Evolutionary conservation across 1,140 invertebrate genomes (phyloP).

Genomic region (Anastatus disparis): DNA sequence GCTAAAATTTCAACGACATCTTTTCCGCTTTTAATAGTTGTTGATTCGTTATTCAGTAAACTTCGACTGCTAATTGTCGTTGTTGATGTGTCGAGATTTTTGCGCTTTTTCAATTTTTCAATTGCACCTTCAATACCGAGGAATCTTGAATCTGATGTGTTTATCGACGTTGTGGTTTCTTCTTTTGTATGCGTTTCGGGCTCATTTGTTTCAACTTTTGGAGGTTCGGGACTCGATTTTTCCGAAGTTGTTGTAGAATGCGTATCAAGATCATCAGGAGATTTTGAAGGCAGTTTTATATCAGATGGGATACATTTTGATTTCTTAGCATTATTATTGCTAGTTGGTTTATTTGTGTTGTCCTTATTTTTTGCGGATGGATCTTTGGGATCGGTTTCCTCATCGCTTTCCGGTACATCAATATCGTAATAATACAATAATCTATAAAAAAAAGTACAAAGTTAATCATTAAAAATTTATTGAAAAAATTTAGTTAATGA

Average conservation of each 20-base stretch:
- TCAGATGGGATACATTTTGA: constrained; percentile 2
- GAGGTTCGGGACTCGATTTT: constrained; percentile 34
- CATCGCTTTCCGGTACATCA: constrained; percentile 73
- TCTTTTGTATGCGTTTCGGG: not conserved
- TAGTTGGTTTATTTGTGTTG: not conserved
- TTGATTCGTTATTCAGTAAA: constrained; percentile 7
- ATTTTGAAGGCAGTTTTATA: not conserved
- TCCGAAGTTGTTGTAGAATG: constrained; percentile 19
- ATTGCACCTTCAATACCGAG: constrained; percentile 58
- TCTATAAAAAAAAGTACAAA: constrained; percentile 67
- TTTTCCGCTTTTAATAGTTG: constrained; percentile 35
- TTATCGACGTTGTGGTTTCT: not conserved
- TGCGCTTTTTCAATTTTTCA: constrained; percentile 64
- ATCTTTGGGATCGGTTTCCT: constrained; percentile 52
- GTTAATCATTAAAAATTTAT: no score
- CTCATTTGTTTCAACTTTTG: constrained; percentile 1
- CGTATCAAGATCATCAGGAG: constrained; percentile 4
- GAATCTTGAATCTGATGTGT: not conserved
- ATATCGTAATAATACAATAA: constrained; percentile 78
- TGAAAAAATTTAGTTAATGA: no score
- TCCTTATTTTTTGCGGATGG: constrained; percentile 20
- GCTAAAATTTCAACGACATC: constrained; percentile 62
- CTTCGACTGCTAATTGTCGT: constrained; percentile 18
- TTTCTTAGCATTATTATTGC: constrained; percentile 18
- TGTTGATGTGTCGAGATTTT: constrained; percentile 50